phyloP scores from a whole-genome alignment of 2,113 vertebrate species.

The Sorex araneus region DNA sequence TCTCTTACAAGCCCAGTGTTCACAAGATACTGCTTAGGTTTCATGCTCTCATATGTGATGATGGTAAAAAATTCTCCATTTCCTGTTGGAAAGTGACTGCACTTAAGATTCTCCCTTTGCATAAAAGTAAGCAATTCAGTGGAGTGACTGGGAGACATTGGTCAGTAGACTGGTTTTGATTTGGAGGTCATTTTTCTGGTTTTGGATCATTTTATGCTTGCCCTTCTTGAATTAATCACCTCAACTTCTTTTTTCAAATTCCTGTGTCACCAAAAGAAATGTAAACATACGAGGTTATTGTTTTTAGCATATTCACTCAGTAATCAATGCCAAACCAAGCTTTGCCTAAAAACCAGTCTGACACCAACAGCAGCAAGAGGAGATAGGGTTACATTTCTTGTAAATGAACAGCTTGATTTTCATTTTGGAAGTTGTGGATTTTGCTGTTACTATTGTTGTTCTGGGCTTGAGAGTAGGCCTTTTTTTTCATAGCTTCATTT shows the following conservation, averaged over 20 bases:
- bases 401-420: slow-evolving; percentile 43
- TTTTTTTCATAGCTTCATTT: slow-evolving; percentile 58
- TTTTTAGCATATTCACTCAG: slow-evolving; percentile 57
- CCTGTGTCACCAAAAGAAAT: slow-evolving; percentile 17
- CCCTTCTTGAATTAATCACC: slow-evolving; percentile 44
- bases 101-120: neutral
- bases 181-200: slow-evolving; percentile 26
- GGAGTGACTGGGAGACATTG: neutral
- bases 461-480: neutral
- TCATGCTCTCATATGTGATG: neutral
- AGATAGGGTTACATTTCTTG: slow-evolving; percentile 46
- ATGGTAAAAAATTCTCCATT: neutral
- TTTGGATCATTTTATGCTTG: slow-evolving; percentile 51
- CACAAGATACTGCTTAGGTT: slow-evolving; percentile 12
- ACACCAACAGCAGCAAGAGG: neutral
- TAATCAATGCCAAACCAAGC: slow-evolving; percentile 25
- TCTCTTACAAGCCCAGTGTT: neutral
- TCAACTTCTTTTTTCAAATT: slow-evolving; percentile 53
- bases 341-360: slow-evolving; percentile 53
- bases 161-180: slow-evolving; percentile 22
- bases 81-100: neutral
- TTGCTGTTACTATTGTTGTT: neutral
- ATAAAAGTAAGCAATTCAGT: neutral
- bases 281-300: slow-evolving; percentile 52
- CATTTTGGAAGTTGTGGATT: neutral